A percentile compares a stretch with the other conserved stretches of the same genome.
Evolutionary conservation across 2,888 invertebrate species (phyloP).

Genomic region (Balanococcus diminutus): DNA sequence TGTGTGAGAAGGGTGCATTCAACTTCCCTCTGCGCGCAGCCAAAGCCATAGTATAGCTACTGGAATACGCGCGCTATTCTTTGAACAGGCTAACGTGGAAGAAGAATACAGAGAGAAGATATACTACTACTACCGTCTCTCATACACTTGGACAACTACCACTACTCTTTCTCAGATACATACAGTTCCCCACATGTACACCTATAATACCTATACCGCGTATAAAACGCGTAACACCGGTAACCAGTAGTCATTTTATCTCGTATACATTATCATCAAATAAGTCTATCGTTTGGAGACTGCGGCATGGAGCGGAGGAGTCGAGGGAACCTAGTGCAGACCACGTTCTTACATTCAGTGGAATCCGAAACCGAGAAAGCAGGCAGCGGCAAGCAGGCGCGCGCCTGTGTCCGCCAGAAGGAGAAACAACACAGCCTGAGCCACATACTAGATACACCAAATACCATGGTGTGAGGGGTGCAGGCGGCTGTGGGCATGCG

Average conservation of each 20-base stretch:
- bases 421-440: neutral
- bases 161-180: neutral
- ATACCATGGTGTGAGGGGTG: neutral
- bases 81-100: neutral
- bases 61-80: conserved; percentile 21
- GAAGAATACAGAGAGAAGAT: neutral
- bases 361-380: neutral
- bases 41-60: conserved; percentile 17
- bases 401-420: neutral
- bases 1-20: neutral
- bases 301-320: neutral
- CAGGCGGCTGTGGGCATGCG: neutral
- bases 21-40: neutral
- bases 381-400: neutral
- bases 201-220: neutral
- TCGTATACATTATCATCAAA: conserved; percentile 47
- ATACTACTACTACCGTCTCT: neutral
- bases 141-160: neutral
- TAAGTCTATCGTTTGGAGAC: neutral
- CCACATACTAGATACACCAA: neutral
- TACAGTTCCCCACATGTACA: neutral
- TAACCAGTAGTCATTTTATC: conserved; percentile 36
- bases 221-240: conserved; percentile 43
- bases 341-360: neutral
- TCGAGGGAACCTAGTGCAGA: neutral